Base-by-base conservation (phyloP, 2,797 vertebrate genomes). In the Dendrocincla fuliginosa region DNA sequence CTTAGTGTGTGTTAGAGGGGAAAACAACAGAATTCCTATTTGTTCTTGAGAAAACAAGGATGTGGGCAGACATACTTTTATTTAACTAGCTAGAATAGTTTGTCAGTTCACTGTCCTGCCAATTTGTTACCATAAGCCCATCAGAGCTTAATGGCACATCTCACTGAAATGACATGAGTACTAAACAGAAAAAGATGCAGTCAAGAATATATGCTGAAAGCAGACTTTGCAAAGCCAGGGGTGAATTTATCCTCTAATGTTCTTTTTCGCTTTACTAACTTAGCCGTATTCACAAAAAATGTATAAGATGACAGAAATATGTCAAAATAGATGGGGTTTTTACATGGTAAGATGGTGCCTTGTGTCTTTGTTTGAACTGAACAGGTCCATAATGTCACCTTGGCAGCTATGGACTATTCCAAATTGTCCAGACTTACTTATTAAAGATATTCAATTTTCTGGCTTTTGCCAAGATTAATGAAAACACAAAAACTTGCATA, bases 31-130 rank as follows among this genome's bases (percentile, higher is more conserved):
- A 64, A 71, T 78, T 90, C 24, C 27, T 53, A 27, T 22, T 41
- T 23, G 46, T 14, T 20, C 8, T 33, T 81, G 37, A 64, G 78
- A 50, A 88, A 56, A 5, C 12, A 52, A 87, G 18, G 42, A 37
- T 69, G 39, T 20, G 7, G 16, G 16, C 12, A 76, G 11, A 28
- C 13, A 6, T 50, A 32, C 2, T 82, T 94, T 61, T 52, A 39
- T 52, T 85, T 78, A 73, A 16, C 35, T 47, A 37, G 42, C 10
- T 61, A 69, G 19, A 44, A 41, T 2, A 73, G 10, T 56, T 87
- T 50, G n/a, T 50, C 30, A 18, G 19, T 46, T 94, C 0, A 0
- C 9, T 65, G 11, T 28, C 20, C 33, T n/a, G 20, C 33, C 33
- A 55, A 1, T 75, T 68, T 61, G 10, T 47, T 70, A 57, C 18